Evolutionary conservation across 2,888 invertebrate species (phyloP).

Genomic region (Dascillus cervinus): DNA sequence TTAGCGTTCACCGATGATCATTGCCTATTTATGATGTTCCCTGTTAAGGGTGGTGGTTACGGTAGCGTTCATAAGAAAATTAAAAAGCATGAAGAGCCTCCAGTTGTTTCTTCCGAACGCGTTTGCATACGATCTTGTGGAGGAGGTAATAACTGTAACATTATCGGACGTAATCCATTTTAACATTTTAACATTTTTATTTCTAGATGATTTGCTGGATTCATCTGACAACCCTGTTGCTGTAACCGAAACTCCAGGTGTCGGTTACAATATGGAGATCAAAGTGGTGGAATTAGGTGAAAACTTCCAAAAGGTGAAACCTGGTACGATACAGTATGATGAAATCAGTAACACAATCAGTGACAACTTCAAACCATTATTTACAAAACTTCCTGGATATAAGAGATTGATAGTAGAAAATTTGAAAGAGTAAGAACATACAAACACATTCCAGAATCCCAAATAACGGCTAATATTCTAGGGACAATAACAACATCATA

Average conservation of each 20-base stretch:
- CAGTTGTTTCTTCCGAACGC: conserved; percentile 63
- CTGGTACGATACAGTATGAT: conserved; percentile 65
- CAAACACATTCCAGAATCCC: not conserved
- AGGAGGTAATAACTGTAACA: conserved; percentile 61
- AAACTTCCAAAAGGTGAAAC: conserved; percentile 66
- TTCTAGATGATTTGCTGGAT: conserved; percentile 48
- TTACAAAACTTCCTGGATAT: conserved; percentile 63
- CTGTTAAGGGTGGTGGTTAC: conserved; percentile 73
- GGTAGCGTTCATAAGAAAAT: conserved; percentile 80
- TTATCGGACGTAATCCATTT: too few relatives aligned
- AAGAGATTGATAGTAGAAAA: conserved; percentile 60
- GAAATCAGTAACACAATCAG: conserved; percentile 59
- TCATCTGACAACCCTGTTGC: conserved; percentile 41
- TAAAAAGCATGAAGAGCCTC: conserved; percentile 67
- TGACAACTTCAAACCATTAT: conserved; percentile 55
- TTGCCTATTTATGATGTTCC: conserved; percentile 83
- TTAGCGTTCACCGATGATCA: conserved; percentile 73
- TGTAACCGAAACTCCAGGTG: conserved; percentile 56
- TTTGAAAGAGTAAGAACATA: conserved; percentile 56
- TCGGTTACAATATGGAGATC: conserved; percentile 63
- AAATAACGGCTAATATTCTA: conserved; percentile 26
- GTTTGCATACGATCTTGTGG: conserved; percentile 81
- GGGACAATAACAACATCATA: conserved; percentile 58
- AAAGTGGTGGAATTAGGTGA: conserved; percentile 70
- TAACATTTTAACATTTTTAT: conserved; percentile 5